Conservation (phyloP, 2,113 vertebrate genomes). For the Laterallus jamaicensis region DNA sequence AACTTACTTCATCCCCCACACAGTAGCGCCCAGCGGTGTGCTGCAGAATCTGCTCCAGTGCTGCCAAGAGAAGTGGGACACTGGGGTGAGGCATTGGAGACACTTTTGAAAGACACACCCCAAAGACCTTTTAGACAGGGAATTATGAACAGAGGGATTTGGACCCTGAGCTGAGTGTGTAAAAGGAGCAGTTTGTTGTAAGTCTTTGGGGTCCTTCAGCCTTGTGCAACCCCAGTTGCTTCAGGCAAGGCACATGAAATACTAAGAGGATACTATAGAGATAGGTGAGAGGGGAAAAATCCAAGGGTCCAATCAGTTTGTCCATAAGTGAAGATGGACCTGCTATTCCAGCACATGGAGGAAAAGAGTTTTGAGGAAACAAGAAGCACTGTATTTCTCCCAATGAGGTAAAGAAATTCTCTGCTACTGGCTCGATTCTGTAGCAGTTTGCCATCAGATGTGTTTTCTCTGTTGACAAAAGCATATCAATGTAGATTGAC, state of each 20-base stretch:
- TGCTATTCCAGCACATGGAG: not conserved
- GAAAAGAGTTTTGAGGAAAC: not conserved
- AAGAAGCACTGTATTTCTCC: not conserved
- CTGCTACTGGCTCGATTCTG: not conserved
- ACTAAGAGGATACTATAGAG: not conserved
- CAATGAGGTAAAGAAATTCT: not conserved
- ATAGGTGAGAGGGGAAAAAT: not conserved
- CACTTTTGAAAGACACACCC: not conserved
- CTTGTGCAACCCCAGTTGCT: not conserved
- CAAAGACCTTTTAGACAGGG: not conserved
- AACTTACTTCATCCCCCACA: constrained; percentile 89
- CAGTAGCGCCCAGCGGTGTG: constrained; percentile 87
- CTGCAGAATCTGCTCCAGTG: constrained; percentile 86
- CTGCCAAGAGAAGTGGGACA: constrained; percentile 70
- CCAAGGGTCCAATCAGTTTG: not conserved
- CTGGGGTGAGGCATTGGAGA: not conserved
- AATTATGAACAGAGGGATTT: not conserved
- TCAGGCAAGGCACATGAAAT: not conserved
- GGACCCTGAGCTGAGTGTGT: not conserved
- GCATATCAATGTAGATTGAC: not conserved
- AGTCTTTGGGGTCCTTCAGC: not conserved
- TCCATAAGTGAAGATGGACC: not conserved
- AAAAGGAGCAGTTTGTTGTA: not conserved
- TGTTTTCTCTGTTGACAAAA: not conserved
- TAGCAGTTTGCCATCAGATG: not conserved